Evolutionary conservation across 2,888 invertebrate genomes (phyloP), one percentile per base, ranked within the genome.

Genomic region (Drosophila bunnanda): DNA sequence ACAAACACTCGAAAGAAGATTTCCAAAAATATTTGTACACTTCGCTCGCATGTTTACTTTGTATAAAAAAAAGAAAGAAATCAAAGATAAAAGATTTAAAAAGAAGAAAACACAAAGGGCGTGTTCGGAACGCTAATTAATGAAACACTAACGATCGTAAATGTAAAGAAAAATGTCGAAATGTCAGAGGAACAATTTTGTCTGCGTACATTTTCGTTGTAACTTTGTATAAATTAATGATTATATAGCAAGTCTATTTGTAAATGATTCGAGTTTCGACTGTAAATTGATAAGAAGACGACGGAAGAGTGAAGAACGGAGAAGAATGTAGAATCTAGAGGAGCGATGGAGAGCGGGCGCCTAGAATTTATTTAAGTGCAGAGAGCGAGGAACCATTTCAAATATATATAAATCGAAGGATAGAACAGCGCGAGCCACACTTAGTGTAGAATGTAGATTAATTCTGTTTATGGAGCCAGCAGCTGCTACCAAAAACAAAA

Each of bases 371-470:
- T 50, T 50, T 50, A 70, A 72, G 61, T 54, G 54, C 7, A 30
- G 50, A 50, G 20, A 34, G 62, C 69, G 56, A 69, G 75, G 70
- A 82, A 77, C 73, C 78, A 88, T 85, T 85, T 85, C 78, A 82
- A 80, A 65, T 67, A 78, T 62, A 77, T 46, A 72, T 44, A 55
- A 53, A 76, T 1, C 54, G 67, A 54, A 68, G 54, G 32, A 64
- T 46, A 52, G 20, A 57, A 56, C 28, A 56, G 70, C 62, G 70
- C 38, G 79, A 62, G 80, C 65, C 66, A 58, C 72, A 82, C 80
- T 73, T 68, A 80, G 62, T 77, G 84, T 83, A 88, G 87, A 67
- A 77, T 79, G 79, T 84, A 88, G 82, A 73, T 71, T 87, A 77
- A 80, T 59, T 65, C 58, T 57, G 48, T 67, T 73, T 74, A 60